These are phyloP conservation scores for Amphimallon solstitiale DNA, from an alignment of 2,888 invertebrate genomes.

Conservation along the genomic window DNA sequence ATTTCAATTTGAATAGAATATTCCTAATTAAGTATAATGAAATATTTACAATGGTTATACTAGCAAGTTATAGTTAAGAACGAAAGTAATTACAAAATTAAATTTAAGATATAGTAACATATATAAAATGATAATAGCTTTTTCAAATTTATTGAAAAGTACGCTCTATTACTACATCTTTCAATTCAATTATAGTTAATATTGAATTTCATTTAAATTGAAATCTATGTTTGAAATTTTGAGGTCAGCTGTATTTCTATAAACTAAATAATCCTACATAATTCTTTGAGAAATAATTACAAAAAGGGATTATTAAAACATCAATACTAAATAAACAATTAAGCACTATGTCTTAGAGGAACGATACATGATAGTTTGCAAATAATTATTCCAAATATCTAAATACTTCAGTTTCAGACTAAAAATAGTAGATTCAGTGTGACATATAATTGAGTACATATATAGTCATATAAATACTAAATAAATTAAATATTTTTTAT, in stretches of 20 bases:
- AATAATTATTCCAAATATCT: too few species aligned
- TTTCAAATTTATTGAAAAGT: background rate
- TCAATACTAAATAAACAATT: background rate
- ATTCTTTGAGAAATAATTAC: background rate
- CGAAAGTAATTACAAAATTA: background rate
- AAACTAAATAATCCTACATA: slow-evolving; percentile 13
- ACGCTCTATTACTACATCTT: background rate
- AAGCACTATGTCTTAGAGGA: slow-evolving; percentile 6
- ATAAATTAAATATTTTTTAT: too few species aligned
- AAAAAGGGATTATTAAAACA: background rate
- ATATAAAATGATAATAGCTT: background rate
- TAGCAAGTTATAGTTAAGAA: background rate
- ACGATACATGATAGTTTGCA: too few species aligned
- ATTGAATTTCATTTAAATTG: slow-evolving; percentile 1
- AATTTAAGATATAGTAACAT: slow-evolving; percentile 7
- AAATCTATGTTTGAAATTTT: slow-evolving; percentile 32
- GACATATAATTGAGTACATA: too few species aligned
- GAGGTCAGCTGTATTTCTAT: slow-evolving; percentile 2
- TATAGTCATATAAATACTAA: too few species aligned
- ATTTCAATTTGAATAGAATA: slow-evolving; percentile 24
- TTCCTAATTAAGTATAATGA: slow-evolving; percentile 24
- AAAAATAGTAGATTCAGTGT: too few species aligned
- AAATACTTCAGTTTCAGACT: too few species aligned
- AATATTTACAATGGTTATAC: slow-evolving; percentile 30
- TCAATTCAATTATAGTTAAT: background rate